A percentile compares a stretch with the other conserved stretches of the same genome.
phyloP scores from a whole-genome alignment of 2,113 vertebrate species.

The Caranx ignobilis region DNA sequence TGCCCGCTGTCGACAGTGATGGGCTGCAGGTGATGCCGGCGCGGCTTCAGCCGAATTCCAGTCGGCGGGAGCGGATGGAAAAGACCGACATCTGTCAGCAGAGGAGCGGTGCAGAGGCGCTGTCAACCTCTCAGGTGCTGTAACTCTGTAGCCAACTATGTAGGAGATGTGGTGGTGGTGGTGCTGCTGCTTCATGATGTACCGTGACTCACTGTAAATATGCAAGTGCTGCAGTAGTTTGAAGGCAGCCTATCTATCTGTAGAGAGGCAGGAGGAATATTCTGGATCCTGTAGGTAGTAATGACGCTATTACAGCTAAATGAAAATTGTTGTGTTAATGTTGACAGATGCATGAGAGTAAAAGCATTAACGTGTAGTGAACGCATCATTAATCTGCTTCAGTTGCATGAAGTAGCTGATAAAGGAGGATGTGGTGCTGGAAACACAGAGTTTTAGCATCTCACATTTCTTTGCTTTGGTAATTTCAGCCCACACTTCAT shows the following conservation, averaged over 20 bases:
- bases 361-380: neutral
- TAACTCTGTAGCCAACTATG: neutral
- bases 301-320: neutral
- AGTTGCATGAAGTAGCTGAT: neutral
- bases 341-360: neutral
- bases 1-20: neutral
- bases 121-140: conserved; percentile 29
- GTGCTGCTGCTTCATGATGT: neutral
- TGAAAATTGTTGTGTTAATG: neutral
- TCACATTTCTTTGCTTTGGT: neutral
- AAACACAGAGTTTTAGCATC: neutral
- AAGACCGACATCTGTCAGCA: neutral
- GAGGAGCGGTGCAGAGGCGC: conserved; percentile 16
- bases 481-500: neutral
- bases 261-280: neutral
- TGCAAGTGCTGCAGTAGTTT: conserved; percentile 23
- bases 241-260: neutral
- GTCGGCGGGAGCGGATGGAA: conserved; percentile 28
- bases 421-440: neutral
- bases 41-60: neutral
- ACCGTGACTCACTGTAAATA: neutral
- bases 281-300: neutral
- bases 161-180: neutral
- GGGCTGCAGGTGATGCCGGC: neutral
- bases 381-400: neutral